Conservation (phyloP, 2,888 invertebrate species). For the Muscina levida region DNA sequence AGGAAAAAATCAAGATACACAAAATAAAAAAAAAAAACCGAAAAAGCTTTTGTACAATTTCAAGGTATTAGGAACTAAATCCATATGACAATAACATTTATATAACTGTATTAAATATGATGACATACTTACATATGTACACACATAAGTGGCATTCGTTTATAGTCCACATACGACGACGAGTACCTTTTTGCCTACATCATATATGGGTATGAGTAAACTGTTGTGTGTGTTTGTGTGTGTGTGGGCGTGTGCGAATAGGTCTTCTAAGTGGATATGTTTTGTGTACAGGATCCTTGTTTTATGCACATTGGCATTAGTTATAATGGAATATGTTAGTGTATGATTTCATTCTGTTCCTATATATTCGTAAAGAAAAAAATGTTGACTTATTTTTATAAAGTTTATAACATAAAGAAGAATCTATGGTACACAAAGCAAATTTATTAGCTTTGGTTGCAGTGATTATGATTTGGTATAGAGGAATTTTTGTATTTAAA, state of each 20-base stretch:
- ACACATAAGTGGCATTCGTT: background rate
- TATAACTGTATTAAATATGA: conserved; percentile 24
- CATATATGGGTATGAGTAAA: too few relatives aligned
- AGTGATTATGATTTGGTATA: too few relatives aligned
- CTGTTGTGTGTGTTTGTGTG: background rate
- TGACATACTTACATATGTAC: background rate
- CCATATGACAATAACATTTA: conserved; percentile 31
- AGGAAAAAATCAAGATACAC: too few relatives aligned
- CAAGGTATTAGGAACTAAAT: conserved; percentile 46
- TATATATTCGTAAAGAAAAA: background rate
- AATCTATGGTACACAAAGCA: too few relatives aligned
- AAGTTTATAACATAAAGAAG: conserved; percentile 22
- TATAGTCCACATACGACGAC: too few relatives aligned
- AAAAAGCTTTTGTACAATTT: conserved; percentile 35
- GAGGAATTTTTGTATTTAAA: too few relatives aligned
- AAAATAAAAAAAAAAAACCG: background rate
- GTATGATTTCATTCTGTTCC: background rate
- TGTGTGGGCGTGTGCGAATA: background rate
- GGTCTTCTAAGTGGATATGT: too few relatives aligned
- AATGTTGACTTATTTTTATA: conserved; percentile 3
- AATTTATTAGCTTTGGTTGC: too few relatives aligned
- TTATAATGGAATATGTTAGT: conserved; percentile 32
- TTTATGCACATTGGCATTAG: conserved; percentile 50
- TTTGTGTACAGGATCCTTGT: background rate
- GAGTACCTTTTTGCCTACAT: too few relatives aligned